Conservation (phyloP, 2,888 invertebrate genomes). For the Dioctria rufipes region DNA sequence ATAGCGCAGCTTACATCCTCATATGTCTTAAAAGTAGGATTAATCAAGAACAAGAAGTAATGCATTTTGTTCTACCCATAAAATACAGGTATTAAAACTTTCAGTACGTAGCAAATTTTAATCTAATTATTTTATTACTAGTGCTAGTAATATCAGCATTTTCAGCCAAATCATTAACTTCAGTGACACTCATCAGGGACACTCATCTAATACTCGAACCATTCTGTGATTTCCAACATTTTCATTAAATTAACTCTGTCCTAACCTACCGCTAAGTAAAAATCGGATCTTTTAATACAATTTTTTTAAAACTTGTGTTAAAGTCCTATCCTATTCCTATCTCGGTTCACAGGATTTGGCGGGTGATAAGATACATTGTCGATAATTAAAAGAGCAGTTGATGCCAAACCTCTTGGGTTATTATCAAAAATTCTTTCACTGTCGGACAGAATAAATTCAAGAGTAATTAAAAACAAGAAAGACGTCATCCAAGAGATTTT, state of each 20-base stretch:
- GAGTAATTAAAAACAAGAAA: no score
- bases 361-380: neutral
- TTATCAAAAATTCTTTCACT: neutral
- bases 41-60: neutral
- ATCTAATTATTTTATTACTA: neutral
- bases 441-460: neutral
- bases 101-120: neutral
- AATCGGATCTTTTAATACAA: no score
- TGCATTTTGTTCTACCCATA: neutral
- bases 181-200: neutral
- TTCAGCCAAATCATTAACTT: neutral
- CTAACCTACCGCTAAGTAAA: neutral
- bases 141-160: neutral
- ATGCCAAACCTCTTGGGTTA: neutral
- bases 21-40: constrained; percentile 6
- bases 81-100: constrained; percentile 7
- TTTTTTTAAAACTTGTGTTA: no score
- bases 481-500: neutral
- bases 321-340: no score
- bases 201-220: no score
- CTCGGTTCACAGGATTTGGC: neutral
- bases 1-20: neutral
- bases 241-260: neutral
- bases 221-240: neutral
- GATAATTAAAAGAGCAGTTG: neutral